Conservation (phyloP, 2,797 vertebrate genomes). For the Rousettus madagascariensis region DNA sequence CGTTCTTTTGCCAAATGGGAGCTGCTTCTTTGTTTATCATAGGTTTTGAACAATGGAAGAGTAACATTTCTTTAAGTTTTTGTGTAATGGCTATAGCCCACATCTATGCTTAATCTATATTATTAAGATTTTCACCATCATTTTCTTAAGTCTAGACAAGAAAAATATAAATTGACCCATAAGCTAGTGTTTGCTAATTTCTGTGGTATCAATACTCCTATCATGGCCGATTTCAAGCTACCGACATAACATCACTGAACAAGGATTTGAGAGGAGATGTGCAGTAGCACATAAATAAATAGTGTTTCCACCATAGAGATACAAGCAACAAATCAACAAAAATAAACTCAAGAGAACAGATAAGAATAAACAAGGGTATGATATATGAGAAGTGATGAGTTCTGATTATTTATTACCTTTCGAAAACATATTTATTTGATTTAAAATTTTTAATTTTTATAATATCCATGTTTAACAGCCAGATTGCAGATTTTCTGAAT, state of each 20-base stretch:
- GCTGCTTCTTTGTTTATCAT: neutral
- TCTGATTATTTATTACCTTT: neutral
- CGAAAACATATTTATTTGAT: neutral
- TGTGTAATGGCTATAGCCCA: neutral
- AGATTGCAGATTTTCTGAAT: neutral
- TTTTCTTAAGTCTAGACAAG: neutral
- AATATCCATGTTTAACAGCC: neutral
- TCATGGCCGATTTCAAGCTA: neutral
- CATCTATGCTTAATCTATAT: neutral
- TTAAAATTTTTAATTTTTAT: neutral
- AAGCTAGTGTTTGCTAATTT: neutral
- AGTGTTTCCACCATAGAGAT: neutral
- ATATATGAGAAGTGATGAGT: neutral
- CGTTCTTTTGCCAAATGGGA: neutral
- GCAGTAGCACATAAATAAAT: neutral
- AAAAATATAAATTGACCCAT: neutral
- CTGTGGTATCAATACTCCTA: neutral
- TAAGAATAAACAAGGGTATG: neutral
- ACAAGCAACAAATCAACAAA: neutral
- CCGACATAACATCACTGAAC: neutral
- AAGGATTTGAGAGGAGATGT: neutral
- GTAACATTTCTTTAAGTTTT: constrained; percentile 9
- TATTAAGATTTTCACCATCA: neutral
- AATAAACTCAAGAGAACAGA: neutral
- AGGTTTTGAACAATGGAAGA: neutral